Evolutionary conservation across 37 sponge, comb jelly and placozoan species (phyloP), one percentile per base, ranked within the genome.

Genomic region (Geodia barretti): DNA sequence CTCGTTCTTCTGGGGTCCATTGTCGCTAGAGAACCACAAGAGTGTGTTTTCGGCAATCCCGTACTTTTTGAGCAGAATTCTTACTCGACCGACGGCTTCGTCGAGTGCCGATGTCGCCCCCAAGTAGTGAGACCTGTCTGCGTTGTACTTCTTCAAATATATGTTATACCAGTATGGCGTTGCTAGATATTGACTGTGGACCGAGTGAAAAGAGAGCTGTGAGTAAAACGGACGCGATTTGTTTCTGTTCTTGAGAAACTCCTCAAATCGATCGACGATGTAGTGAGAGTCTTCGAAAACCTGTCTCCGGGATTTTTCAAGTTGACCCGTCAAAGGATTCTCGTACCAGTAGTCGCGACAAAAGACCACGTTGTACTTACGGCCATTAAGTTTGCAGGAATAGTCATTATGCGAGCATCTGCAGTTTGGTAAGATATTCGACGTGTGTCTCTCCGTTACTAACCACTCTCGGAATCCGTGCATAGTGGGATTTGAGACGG

Each of bases 21-120:
- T 90, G 65, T 90, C 91, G 74, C 86, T 85, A 28, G 80, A 37
- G 68, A 90, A 85, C 91, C 91, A 90, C 3, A 90, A 73, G 63
- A 90, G 42, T 2, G 91, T 90, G 79, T 90, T 85, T 0, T 79
- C 60, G 1, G 60, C 54, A 1, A 85, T 5, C 0, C 38, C 47
- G 26, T 54, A 59, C 9, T 80, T 58, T 36, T 47, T 35, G 28
- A 90, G 42, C 25, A 85, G 73, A 1, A 23, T 17, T 32, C 91
- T 59, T 38, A 90, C 35, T 37, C 70, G 58, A 14, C 87, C 87
- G 34, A 87, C 40, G 11, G 81, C 80, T 41, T 26, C 29, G 68
- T 90, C 91, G 64, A 90, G 41, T 1, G 91, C 77, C 19, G 91
- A 32, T 1, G 85, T 76, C 36, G 86, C 38, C 11, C 82, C 86